A percentile compares a stretch with the other conserved stretches of the same genome.
Conservation (phyloP, 2,888 invertebrate species). For the Rhimphoctona megacephalus region DNA sequence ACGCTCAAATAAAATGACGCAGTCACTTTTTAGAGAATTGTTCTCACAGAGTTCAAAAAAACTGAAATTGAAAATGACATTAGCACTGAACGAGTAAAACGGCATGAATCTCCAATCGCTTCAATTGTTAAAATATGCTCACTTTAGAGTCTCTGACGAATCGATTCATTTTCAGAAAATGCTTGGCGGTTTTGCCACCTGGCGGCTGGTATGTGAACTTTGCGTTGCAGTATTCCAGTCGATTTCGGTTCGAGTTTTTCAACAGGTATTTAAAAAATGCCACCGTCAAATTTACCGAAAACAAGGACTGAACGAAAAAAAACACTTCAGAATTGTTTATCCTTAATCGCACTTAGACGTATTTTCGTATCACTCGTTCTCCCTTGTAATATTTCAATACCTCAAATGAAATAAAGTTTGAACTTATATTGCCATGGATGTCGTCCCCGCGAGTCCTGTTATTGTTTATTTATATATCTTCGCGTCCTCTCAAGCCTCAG, state of each 20-base stretch:
- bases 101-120: neutral
- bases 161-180: neutral
- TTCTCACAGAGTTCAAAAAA: too few relatives aligned
- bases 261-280: neutral
- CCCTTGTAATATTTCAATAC: neutral
- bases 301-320: neutral
- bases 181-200: neutral
- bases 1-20: neutral
- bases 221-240: neutral
- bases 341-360: neutral
- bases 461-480: constrained; percentile 6
- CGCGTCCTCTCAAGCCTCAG: neutral
- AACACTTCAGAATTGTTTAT: neutral
- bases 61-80: too few relatives aligned
- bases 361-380: neutral
- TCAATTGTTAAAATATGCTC: neutral
- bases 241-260: neutral
- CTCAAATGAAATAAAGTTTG: neutral
- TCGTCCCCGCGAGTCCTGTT: neutral
- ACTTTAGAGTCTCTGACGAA: neutral
- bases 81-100: neutral
- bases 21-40: neutral
- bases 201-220: neutral
- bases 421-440: neutral
- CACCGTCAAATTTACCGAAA: neutral